Evolutionary conservation across 1,140 invertebrate species (phyloP), one percentile per base, ranked within the genome.

Genomic region (Cydia strobilella): DNA sequence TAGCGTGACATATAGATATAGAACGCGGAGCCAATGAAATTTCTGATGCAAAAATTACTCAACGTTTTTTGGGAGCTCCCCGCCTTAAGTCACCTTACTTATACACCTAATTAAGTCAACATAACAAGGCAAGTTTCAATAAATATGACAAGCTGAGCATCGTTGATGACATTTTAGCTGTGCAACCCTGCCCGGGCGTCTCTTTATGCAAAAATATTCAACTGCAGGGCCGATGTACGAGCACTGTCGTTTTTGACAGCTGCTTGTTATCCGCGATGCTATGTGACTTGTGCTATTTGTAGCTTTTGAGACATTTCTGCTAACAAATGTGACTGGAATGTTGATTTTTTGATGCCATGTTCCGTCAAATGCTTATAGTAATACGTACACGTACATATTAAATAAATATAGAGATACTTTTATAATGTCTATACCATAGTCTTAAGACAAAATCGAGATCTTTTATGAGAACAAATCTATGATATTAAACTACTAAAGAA

Each of bases 181-280:
- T 31, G 15, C 54, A 59, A 59, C 51, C 51, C n/a, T 20, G 54
- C 20, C 51, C n/a, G n/a, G 63, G 9, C n/a, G 13, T 31, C 27
- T 12, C 65, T 42, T 69, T 69, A 69, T 69, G 65, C 31, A 69
- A 69, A 69, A 69, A 69, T 69, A 69, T 69, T 42, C 65, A 39
- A 69, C 27, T 35, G 65, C 35, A 69, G 31, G 23, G 54, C 54
- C 20, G 18, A 10, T 59, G 20, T 23, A 59, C 54, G 20, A 59
- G 51, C 51, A 1, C 51, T 59, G 54, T 23, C 54, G 7, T 59
- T 59, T 59, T 59, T 59, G 54, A 59, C 54, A 23, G 18, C 54
- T 59, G 54, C 54, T 59, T 59, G 54, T 59, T 59, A 59, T 59
- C 54, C 54, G 45, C 48, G n/a, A 20, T 23, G 54, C 54, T 59